phyloP scores from a whole-genome alignment of 2,888 invertebrate species.

The Diarsia dahlii region DNA sequence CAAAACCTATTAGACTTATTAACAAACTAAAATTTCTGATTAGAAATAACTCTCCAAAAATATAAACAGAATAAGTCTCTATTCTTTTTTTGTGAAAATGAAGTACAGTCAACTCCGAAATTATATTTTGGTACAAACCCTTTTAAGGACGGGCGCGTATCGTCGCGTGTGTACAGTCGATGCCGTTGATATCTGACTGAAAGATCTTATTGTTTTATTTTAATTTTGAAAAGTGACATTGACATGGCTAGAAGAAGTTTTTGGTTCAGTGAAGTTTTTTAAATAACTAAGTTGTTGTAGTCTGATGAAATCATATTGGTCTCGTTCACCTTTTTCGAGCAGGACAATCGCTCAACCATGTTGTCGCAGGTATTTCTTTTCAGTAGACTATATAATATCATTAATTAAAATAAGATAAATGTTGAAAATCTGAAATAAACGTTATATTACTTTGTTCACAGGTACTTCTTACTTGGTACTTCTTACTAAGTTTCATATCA shows the following conservation, averaged over 20 bases:
- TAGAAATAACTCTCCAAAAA: conserved; percentile 1
- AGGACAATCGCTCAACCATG: too few species aligned
- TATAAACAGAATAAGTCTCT: conserved; percentile 35
- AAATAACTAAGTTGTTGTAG: not conserved
- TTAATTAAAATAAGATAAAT: not conserved
- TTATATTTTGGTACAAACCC: conserved; percentile 73
- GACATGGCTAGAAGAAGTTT: not conserved
- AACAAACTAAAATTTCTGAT: not conserved
- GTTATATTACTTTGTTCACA: not conserved
- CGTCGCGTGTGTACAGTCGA: conserved; percentile 62
- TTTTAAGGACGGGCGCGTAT: conserved; percentile 69
- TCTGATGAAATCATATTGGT: not conserved
- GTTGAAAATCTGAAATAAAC: not conserved
- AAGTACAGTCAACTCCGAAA: conserved; percentile 77
- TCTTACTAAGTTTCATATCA: not conserved
- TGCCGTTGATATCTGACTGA: conserved; percentile 7
- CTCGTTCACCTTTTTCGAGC: too few species aligned
- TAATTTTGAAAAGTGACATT: not conserved
- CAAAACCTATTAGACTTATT: not conserved
- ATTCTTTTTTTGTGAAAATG: conserved; percentile 62
- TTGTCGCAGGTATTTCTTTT: not conserved
- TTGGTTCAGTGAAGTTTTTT: not conserved
- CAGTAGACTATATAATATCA: not conserved
- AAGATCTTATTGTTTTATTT: conserved; percentile 34
- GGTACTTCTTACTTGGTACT: not conserved